phyloP scores from a whole-genome alignment of 2,797 vertebrate genomes.

The Xenopus petersii region DNA sequence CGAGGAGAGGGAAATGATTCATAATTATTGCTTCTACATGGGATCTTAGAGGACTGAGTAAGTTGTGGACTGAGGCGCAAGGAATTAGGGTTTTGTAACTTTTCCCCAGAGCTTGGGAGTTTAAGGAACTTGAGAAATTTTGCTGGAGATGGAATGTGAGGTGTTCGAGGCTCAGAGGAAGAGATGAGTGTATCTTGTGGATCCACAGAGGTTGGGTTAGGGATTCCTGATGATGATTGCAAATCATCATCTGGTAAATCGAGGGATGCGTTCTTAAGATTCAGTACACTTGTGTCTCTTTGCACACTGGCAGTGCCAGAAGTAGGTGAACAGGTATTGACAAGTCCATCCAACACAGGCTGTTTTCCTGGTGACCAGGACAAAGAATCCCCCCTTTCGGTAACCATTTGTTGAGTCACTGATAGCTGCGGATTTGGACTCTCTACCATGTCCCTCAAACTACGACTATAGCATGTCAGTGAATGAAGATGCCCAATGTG shows the following conservation, averaged over 20 bases:
- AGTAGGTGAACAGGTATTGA: constrained; percentile 17
- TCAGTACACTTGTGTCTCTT: constrained; percentile 28
- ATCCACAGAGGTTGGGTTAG: constrained; percentile 34
- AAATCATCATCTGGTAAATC: constrained; percentile 27
- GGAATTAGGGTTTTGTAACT: constrained; percentile 64
- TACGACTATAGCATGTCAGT: constrained; percentile 38
- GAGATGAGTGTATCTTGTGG: constrained; percentile 38
- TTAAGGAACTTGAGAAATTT: constrained; percentile 88
- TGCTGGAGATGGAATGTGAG: constrained; percentile 78
- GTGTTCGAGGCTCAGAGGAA: constrained; percentile 63
- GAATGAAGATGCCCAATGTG: constrained; percentile 38
- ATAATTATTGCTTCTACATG: constrained; percentile 86
- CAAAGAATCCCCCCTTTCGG: constrained; percentile 22
- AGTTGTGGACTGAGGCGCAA: constrained; percentile 88
- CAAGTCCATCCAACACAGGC: constrained; percentile 4
- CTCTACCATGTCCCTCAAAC: constrained; percentile 36
- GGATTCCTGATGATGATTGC: constrained; percentile 1
- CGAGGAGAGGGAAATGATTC: constrained; percentile 85
- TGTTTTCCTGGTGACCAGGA: constrained; percentile 27
- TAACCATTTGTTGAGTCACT: constrained; percentile 20
- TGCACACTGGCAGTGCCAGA: constrained; percentile 24
- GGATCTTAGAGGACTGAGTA: constrained; percentile 85
- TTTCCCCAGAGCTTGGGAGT: constrained; percentile 78
- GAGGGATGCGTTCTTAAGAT: constrained; percentile 14
- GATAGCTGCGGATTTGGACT: constrained; percentile 19